Percentiles rank a stretch among this genome's conserved stretches.
phyloP scores from a whole-genome alignment of 2,797 vertebrate species.

The Cynopterus sphinx region DNA sequence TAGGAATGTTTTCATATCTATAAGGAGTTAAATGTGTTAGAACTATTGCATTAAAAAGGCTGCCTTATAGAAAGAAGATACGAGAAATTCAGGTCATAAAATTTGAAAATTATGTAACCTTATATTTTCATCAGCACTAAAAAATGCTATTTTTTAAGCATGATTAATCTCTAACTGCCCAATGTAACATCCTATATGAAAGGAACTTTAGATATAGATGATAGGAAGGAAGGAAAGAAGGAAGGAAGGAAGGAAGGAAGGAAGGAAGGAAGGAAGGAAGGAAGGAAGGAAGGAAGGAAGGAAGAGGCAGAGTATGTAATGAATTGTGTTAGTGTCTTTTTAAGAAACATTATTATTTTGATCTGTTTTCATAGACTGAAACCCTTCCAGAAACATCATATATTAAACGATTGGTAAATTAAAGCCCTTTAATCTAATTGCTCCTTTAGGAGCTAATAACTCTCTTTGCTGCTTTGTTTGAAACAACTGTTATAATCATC shows the following conservation, averaged over 20 bases:
- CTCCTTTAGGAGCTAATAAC: neutral
- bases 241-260: neutral
- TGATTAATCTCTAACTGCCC: neutral
- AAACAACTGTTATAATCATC: neutral
- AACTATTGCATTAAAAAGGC: neutral
- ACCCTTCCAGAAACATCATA: slow-evolving; percentile 2
- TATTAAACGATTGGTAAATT: slow-evolving; percentile 2
- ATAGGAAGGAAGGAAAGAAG: neutral
- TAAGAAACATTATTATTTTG: slow-evolving; percentile 30
- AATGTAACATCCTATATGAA: neutral
- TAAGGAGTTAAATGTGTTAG: neutral
- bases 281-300: neutral
- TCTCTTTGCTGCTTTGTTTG: slow-evolving; percentile 30
- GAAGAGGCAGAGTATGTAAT: neutral
- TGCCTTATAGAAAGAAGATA: neutral
- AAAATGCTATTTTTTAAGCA: slow-evolving; percentile 1
- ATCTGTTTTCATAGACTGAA: neutral
- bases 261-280: neutral
- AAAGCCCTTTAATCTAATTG: slow-evolving; percentile 8
- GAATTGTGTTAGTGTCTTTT: neutral
- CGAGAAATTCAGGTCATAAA: neutral
- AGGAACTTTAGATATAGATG: neutral
- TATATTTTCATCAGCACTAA: neutral
- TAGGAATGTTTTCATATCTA: neutral
- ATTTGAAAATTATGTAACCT: neutral